Conservation (phyloP, 23 tunicate species). For the Ascidia mentula region DNA sequence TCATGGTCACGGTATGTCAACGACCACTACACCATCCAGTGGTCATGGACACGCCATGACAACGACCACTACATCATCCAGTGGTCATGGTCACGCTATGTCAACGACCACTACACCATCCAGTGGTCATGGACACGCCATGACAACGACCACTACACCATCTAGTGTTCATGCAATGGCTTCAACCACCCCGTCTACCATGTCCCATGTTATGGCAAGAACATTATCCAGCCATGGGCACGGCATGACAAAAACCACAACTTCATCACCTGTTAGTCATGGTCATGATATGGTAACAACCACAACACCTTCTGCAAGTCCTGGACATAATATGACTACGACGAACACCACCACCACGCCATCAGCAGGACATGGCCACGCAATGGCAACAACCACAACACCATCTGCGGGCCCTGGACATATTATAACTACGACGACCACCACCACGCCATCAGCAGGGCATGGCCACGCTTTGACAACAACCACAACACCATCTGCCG, state of each 20-base stretch:
- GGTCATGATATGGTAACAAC: neutral
- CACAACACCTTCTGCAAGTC: neutral
- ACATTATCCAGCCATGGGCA: neutral
- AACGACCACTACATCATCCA: neutral
- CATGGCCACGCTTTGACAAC: neutral
- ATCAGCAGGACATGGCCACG: neutral
- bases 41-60: neutral
- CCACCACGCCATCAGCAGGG: neutral
- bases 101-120: neutral
- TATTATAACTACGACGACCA: neutral
- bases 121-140: neutral
- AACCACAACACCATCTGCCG: neutral
- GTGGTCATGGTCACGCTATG: no score
- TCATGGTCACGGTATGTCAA: neutral
- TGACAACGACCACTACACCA: conserved; percentile 1
- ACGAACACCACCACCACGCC: neutral
- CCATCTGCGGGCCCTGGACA: neutral
- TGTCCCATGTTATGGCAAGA: neutral
- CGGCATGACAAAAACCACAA: neutral
- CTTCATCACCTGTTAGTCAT: neutral
- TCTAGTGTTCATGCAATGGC: neutral
- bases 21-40: neutral
- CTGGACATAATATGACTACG: neutral
- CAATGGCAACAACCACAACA: neutral
- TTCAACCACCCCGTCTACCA: neutral